phyloP scores from a whole-genome alignment of 2,113 vertebrate genomes.

The Psephotus haematonotus region DNA sequence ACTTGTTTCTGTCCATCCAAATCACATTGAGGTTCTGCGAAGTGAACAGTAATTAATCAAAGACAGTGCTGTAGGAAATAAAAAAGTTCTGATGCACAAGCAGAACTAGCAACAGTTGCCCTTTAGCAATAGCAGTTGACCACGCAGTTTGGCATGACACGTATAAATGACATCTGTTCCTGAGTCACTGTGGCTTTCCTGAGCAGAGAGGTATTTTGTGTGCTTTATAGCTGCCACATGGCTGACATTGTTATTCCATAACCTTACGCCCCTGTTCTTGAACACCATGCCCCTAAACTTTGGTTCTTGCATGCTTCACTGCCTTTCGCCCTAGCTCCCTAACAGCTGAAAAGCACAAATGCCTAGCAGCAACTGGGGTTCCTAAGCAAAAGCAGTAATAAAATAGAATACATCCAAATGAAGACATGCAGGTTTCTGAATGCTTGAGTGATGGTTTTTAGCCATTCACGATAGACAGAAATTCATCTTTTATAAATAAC shows the following conservation, averaged over 20 bases:
- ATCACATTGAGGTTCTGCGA: neutral
- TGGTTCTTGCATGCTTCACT: conserved; percentile 37
- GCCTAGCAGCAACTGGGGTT: conserved; percentile 62
- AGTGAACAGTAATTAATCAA: conserved; percentile 10
- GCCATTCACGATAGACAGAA: neutral
- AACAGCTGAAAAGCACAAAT: conserved; percentile 74
- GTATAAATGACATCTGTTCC: conserved; percentile 29
- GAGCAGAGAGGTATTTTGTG: neutral
- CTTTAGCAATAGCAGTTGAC: neutral
- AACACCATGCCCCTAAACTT: conserved; percentile 16
- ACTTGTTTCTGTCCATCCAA: conserved; percentile 4
- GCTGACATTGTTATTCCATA: conserved; percentile 45
- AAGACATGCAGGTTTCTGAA: conserved; percentile 47
- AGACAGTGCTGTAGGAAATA: neutral
- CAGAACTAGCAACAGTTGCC: neutral
- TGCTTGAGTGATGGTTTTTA: conserved; percentile 38
- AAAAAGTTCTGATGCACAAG: neutral
- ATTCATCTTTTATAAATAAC: conserved; percentile 32
- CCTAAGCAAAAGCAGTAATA: conserved; percentile 53
- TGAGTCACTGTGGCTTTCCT: neutral
- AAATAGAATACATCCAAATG: conserved; percentile 30
- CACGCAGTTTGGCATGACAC: neutral
- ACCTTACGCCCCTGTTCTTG: conserved; percentile 25
- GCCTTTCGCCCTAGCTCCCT: neutral
- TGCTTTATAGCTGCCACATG: conserved; percentile 43